A percentile compares a stretch with the other conserved stretches of the same genome.
phyloP scores from a whole-genome alignment of 2,888 invertebrate species.

The Notocelia uddmanniana region DNA sequence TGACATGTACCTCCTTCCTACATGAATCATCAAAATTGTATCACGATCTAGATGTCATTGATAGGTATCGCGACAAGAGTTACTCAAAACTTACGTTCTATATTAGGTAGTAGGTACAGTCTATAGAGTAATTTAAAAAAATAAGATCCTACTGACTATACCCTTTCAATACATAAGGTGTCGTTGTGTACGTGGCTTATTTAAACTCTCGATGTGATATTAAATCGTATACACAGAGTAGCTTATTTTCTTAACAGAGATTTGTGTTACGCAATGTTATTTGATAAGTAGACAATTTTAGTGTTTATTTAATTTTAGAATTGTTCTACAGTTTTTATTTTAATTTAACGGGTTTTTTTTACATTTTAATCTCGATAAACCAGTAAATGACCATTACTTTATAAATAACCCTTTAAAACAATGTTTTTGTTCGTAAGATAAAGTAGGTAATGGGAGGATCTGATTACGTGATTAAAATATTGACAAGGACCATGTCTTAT shows the following conservation, averaged over 20 bases:
- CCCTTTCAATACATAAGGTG: too few species aligned
- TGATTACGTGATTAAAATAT: not conserved
- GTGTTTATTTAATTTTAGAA: slow-evolving; percentile 1
- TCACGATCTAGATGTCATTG: not conserved
- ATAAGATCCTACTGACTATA: too few species aligned
- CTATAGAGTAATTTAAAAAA: too few species aligned
- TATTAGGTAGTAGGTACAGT: too few species aligned
- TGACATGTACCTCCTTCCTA: too few species aligned
- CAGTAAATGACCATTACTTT: not conserved
- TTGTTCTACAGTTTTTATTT: not conserved
- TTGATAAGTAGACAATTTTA: slow-evolving; percentile 27
- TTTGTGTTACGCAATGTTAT: slow-evolving; percentile 29
- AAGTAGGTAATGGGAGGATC: too few species aligned
- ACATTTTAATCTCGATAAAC: not conserved
- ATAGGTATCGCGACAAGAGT: not conserved
- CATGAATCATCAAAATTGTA: not conserved
- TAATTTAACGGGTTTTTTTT: not conserved
- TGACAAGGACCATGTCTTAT: not conserved
- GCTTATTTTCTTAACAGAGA: slow-evolving; percentile 23
- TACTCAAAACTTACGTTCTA: not conserved
- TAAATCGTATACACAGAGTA: too few species aligned
- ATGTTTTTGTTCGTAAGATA: not conserved
- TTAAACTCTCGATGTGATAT: not conserved
- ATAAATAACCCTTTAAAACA: not conserved
- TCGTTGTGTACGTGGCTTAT: too few species aligned